A percentile compares a stretch with the other conserved stretches of the same genome.
Evolutionary conservation across 2,113 vertebrate species (phyloP).

Genomic region (Brachypteracias leptosomus): DNA sequence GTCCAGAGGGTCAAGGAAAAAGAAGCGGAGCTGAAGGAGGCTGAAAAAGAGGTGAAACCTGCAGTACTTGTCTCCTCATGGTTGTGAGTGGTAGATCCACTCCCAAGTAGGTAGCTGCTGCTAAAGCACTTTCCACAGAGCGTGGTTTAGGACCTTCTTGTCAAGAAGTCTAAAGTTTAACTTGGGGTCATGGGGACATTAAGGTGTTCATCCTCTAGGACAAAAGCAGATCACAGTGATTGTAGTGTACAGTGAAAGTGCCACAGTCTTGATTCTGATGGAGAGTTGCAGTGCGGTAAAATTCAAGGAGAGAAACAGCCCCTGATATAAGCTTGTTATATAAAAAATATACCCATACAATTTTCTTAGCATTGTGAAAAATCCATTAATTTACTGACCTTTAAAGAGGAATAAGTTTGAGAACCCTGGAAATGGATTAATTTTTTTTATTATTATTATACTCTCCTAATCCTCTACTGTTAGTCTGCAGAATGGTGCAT

Average conservation of each 20-base stretch:
- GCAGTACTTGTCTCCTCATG: not conserved
- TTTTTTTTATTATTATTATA: not conserved
- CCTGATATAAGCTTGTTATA: not conserved
- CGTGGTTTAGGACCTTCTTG: not conserved
- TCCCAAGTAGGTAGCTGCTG: not conserved
- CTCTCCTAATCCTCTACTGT: not conserved
- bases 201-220: not conserved
- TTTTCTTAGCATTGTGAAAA: not conserved
- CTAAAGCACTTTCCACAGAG: not conserved
- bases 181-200: not conserved
- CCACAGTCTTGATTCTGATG: not conserved
- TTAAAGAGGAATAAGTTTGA: not conserved
- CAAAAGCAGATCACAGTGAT: not conserved
- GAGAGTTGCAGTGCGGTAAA: not conserved
- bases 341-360: not conserved
- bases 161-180: not conserved
- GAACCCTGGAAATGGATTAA: not conserved
- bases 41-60: conserved; percentile 92
- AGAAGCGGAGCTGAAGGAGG: conserved; percentile 95
- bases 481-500: not conserved
- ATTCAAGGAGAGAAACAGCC: not conserved
- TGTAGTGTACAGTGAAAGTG: not conserved
- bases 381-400: not conserved
- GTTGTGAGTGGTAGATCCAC: not conserved
- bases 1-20: conserved; percentile 99